These are phyloP conservation scores for Merops nubicus DNA, from an alignment of 2,113 vertebrate species.

Conservation along the genomic window DNA sequence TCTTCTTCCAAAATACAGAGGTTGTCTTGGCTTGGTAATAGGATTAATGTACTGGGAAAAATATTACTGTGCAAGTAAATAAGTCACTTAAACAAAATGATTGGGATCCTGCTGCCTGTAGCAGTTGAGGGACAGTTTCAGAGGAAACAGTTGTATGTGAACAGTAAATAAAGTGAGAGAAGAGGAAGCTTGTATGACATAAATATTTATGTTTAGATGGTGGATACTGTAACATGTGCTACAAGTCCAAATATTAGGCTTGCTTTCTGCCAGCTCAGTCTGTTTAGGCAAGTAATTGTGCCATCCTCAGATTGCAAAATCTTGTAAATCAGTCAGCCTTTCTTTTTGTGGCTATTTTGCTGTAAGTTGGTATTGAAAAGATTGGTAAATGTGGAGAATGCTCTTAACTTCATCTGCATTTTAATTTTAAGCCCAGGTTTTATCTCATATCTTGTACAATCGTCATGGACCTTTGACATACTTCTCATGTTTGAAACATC, in stretches of 20 bases:
- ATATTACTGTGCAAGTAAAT: not conserved
- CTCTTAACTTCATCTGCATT: not conserved
- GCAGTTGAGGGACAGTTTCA: not conserved
- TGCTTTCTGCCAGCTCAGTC: not conserved
- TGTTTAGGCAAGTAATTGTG: not conserved
- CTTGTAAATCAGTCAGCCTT: not conserved
- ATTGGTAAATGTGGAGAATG: not conserved
- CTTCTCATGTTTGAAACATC: not conserved
- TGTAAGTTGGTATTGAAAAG: not conserved
- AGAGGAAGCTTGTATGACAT: not conserved
- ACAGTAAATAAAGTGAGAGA: not conserved
- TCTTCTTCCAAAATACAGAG: not conserved
- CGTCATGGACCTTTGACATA: not conserved
- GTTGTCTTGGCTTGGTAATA: not conserved
- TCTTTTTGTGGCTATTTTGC: not conserved
- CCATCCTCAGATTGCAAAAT: not conserved
- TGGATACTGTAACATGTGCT: not conserved
- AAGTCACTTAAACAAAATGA: not conserved
- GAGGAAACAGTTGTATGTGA: not conserved
- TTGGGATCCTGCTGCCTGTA: not conserved
- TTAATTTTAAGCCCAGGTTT: not conserved
- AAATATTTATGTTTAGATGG: not conserved
- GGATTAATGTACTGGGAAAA: not conserved
- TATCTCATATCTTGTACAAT: rapidly evolving
- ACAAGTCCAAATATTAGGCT: not conserved